Conservation (phyloP, 1,140 invertebrate genomes). For the Hyposmocoma kahamanoa region DNA sequence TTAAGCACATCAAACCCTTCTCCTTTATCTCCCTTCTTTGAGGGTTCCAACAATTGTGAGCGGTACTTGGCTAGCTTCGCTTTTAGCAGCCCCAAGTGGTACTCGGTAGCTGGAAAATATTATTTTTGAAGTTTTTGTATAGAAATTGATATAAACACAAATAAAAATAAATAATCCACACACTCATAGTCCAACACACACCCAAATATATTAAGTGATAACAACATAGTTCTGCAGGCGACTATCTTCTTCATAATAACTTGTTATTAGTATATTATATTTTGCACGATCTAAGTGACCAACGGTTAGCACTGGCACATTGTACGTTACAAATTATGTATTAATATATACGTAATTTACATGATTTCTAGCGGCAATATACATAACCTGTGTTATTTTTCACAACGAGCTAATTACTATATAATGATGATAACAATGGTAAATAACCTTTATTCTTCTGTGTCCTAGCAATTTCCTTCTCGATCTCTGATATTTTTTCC, state of each 20-base stretch:
- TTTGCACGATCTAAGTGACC: too few species aligned
- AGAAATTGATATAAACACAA: too few species aligned
- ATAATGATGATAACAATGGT: background rate
- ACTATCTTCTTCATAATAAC: too few species aligned
- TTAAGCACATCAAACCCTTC: conserved; percentile 99
- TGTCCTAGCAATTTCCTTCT: conserved; percentile 97
- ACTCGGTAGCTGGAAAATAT: conserved; percentile 92
- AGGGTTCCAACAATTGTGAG: conserved; percentile 94
- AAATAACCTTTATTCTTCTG: conserved; percentile 99
- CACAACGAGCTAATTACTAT: background rate
- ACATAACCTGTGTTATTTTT: background rate
- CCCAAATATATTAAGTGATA: too few species aligned
- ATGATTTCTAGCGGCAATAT: too few species aligned
- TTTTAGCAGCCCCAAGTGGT: conserved; percentile 98
- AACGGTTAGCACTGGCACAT: too few species aligned
- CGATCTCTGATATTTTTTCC: conserved; percentile 98
- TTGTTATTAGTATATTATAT: too few species aligned
- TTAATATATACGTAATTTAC: too few species aligned
- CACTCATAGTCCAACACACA: too few species aligned
- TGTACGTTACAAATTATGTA: too few species aligned
- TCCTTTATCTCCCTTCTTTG: conserved; percentile 97
- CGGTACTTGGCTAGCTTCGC: conserved; percentile 99
- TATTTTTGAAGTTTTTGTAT: conserved; percentile 8
- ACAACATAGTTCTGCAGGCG: too few species aligned
- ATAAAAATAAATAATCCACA: too few species aligned